These are phyloP conservation scores for Percina caprodes DNA, from an alignment of 2,113 vertebrate species.

Conservation along the genomic window DNA sequence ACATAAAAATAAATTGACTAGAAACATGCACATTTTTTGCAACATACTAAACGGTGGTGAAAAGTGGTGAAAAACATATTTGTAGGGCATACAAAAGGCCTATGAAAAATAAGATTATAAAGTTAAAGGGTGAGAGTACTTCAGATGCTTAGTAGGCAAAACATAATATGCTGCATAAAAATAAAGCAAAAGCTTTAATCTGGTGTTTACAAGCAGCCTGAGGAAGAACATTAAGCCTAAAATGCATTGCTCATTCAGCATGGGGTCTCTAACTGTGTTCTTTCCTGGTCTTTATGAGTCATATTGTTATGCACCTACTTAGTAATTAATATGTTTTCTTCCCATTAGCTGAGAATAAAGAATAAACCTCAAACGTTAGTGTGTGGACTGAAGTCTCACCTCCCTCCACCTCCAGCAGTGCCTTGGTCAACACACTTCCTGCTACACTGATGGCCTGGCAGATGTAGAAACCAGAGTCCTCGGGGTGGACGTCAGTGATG, in stretches of 20 bases:
- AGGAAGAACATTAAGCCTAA: constrained; percentile 45
- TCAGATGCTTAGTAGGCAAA: constrained; percentile 47
- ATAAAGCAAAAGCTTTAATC: constrained; percentile 39
- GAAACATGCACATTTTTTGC: no score
- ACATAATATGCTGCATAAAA: constrained; percentile 38
- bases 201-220: constrained; percentile 48
- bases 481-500: constrained; percentile 91
- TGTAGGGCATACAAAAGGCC: not conserved
- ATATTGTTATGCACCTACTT: constrained; percentile 50
- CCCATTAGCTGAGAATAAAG: constrained; percentile 60
- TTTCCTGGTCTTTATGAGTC: constrained; percentile 24
- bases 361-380: constrained; percentile 22
- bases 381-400: constrained; percentile 82
- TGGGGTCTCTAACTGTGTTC: constrained; percentile 26
- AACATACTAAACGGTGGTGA: not conserved
- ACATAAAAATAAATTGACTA: no score
- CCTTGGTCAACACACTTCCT: constrained; percentile 95
- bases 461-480: constrained; percentile 96
- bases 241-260: constrained; percentile 56
- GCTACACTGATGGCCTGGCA: constrained; percentile 98
- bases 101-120: constrained; percentile 12
- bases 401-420: constrained; percentile 95
- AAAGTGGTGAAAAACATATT: not conserved
- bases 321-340: constrained; percentile 63
- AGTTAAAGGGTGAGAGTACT: constrained; percentile 39